A percentile compares a stretch with the other conserved stretches of the same genome.
These are phyloP conservation scores for Labeo rohita DNA, from an alignment of 2,113 vertebrate species.

Conservation along the genomic window DNA sequence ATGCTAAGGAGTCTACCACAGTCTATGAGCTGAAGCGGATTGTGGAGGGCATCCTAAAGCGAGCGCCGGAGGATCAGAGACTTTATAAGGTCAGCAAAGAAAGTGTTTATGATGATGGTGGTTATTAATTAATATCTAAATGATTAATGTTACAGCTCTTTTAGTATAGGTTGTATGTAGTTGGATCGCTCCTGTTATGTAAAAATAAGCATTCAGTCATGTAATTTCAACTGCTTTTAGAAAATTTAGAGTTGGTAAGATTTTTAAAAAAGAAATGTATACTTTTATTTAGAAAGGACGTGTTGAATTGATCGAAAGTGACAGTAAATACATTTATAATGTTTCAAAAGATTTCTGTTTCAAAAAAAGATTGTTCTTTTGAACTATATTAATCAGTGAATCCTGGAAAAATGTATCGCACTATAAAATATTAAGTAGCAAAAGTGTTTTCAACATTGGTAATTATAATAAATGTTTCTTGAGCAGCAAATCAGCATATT, in stretches of 20 bases:
- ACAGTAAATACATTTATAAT: neutral
- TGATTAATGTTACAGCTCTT: neutral
- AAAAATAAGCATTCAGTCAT: neutral
- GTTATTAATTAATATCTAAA: neutral
- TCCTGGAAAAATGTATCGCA: neutral
- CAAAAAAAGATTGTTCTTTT: neutral
- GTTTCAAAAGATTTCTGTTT: neutral
- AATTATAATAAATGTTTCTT: neutral
- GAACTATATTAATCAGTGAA: neutral
- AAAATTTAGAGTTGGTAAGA: neutral
- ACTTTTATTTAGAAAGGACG: neutral
- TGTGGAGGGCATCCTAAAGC: slow-evolving; percentile 81
- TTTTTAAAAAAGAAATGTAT: neutral
- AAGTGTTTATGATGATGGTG: neutral
- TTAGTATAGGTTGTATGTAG: neutral
- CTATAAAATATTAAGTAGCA: neutral
- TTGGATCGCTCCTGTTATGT: neutral
- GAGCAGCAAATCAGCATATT: neutral
- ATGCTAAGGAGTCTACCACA: slow-evolving; percentile 81
- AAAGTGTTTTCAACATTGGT: neutral
- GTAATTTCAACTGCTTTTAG: neutral
- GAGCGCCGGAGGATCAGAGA: slow-evolving; percentile 78
- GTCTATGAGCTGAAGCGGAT: slow-evolving; percentile 82
- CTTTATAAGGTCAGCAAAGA: slow-evolving; percentile 76
- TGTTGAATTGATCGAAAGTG: neutral